A percentile compares a stretch with the other conserved stretches of the same genome.
phyloP scores from a whole-genome alignment of 2,888 invertebrate genomes.

The Itoplectis maculator region DNA sequence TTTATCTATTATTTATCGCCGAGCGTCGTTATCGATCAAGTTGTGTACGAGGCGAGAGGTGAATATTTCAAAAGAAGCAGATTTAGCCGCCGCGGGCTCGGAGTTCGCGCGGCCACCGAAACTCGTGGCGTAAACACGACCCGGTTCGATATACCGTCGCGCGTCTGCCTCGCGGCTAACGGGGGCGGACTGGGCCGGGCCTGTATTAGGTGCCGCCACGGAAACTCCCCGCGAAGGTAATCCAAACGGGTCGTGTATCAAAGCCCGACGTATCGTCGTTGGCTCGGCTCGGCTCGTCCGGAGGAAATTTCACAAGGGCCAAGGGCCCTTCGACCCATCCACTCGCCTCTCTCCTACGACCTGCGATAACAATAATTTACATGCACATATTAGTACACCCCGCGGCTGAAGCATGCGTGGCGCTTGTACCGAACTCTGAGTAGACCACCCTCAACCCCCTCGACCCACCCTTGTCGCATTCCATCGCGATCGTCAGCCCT shows the following conservation, averaged over 20 bases:
- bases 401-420: not conserved
- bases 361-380: conserved; percentile 61
- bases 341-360: too few relatives aligned
- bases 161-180: not conserved
- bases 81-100: not conserved
- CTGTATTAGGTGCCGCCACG: conserved; percentile 9
- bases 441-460: too few relatives aligned
- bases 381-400: conserved; percentile 34
- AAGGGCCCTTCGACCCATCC: conserved; percentile 22
- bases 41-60: not conserved
- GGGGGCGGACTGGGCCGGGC: not conserved
- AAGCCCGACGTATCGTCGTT: conserved; percentile 51
- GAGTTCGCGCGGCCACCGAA: not conserved
- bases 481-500: conserved; percentile 36
- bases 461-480: not conserved
- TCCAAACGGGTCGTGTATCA: conserved; percentile 52
- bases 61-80: conserved; percentile 22
- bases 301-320: conserved; percentile 55
- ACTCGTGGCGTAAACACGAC: not conserved
- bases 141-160: conserved; percentile 11
- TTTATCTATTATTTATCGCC: not conserved
- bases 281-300: conserved; percentile 29
- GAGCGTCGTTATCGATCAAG: conserved; percentile 7
- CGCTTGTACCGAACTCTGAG: conserved; percentile 40
- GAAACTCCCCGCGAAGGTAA: conserved; percentile 16